A percentile compares a stretch with the other conserved stretches of the same genome.
Evolutionary conservation across 1,140 invertebrate genomes (phyloP).

Genomic region (Macrosteles quadrilineatus): DNA sequence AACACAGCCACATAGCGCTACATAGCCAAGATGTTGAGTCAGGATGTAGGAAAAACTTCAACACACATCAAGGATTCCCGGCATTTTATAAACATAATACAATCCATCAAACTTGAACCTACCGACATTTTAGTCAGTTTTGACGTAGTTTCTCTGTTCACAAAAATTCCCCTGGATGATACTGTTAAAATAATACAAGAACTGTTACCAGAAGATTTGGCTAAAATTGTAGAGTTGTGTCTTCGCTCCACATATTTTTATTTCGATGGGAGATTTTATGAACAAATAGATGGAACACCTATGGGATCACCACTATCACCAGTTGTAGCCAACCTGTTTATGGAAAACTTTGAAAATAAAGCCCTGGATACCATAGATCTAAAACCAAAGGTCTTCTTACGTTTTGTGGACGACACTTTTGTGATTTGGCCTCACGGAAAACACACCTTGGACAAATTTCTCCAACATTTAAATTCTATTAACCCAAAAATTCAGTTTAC

Average conservation of each 20-base stretch:
- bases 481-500: background rate
- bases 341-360: slow-evolving; percentile 32
- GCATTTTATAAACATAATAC: no score
- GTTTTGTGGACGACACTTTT: background rate
- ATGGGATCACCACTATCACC: slow-evolving; percentile 36
- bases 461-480: background rate
- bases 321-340: slow-evolving; percentile 28
- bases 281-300: slow-evolving; percentile 29
- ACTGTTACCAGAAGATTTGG: background rate
- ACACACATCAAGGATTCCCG: no score
- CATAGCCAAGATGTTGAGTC: no score
- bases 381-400: background rate
- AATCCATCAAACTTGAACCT: no score
- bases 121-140: no score
- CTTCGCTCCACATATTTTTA: slow-evolving; percentile 23
- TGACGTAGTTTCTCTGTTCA: no score
- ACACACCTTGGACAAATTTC: background rate
- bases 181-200: slow-evolving; percentile 21
- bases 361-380: slow-evolving; percentile 4
- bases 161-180: no score
- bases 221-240: slow-evolving; percentile 7
- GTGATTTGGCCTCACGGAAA: no score
- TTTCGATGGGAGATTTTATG: slow-evolving; percentile 27
- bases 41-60: no score
- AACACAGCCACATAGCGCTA: no score